Conservation (phyloP, 2,797 vertebrate genomes). For the Apogon hyalosoma region DNA sequence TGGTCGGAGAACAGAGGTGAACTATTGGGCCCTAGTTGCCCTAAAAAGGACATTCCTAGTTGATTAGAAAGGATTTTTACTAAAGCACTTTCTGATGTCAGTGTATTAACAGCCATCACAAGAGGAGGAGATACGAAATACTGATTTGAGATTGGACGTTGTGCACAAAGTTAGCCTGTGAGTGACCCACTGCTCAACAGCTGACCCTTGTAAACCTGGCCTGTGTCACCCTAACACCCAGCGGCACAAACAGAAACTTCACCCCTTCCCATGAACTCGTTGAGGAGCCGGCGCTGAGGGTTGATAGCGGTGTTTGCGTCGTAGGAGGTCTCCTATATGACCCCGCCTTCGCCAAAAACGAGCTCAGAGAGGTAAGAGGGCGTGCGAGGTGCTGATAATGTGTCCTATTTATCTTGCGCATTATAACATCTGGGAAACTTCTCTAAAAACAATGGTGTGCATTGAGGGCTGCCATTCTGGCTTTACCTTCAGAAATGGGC, state of each 20-base stretch:
- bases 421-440: conserved; percentile 88
- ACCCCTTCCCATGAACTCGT: conserved; percentile 64
- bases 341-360: conserved; percentile 65
- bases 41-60: too few species aligned
- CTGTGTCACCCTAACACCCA: conserved; percentile 28
- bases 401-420: conserved; percentile 81
- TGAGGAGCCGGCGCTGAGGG: conserved; percentile 34
- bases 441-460: conserved; percentile 83
- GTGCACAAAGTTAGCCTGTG: conserved; percentile 47
- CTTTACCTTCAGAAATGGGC: conserved; percentile 84
- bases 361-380: conserved; percentile 72
- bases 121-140: too few species aligned
- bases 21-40: too few species aligned
- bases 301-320: conserved; percentile 35
- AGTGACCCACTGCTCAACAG: conserved; percentile 68
- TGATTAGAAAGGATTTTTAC: too few species aligned
- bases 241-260: conserved; percentile 36
- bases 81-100: too few species aligned
- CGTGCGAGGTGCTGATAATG: conserved; percentile 74
- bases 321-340: conserved; percentile 72
- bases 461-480: conserved; percentile 81
- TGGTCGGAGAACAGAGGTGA: too few species aligned
- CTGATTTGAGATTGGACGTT: conserved; percentile 49
- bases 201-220: conserved; percentile 70
- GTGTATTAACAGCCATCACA: too few species aligned